These are phyloP conservation scores for Tachysurus fulvidraco DNA, from an alignment of 2,113 vertebrate species.

Conservation along the genomic window DNA sequence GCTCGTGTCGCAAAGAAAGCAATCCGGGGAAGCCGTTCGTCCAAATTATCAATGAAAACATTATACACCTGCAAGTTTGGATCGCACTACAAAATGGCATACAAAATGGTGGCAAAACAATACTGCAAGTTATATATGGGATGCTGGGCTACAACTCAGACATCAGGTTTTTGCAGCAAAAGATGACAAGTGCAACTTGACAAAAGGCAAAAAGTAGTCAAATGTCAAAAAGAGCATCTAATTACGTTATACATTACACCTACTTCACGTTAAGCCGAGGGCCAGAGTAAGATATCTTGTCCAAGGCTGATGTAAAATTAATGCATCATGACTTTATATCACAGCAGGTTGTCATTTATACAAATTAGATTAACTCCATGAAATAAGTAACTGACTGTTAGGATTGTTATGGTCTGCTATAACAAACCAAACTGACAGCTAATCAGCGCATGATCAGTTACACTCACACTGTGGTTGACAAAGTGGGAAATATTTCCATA, in stretches of 20 bases:
- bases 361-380: not conserved
- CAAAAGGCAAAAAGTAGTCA: not conserved
- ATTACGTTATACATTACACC: not conserved
- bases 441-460: not conserved
- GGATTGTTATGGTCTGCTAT: not conserved
- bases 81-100: conserved; percentile 75
- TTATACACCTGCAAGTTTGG: conserved; percentile 95
- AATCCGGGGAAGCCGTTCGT: conserved; percentile 86
- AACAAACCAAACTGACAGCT: not conserved
- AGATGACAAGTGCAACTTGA: not conserved
- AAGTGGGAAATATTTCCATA: conserved; percentile 94
- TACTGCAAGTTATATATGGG: not conserved
- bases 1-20: conserved; percentile 84
- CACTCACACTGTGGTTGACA: conserved; percentile 92
- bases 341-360: not conserved
- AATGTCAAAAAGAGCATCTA: not conserved
- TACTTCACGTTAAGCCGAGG: not conserved
- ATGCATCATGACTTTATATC: not conserved
- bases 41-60: conserved; percentile 90
- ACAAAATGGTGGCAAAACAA: not conserved
- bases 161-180: not conserved
- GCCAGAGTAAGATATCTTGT: not conserved
- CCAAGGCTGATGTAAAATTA: not conserved
- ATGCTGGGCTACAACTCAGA: not conserved
- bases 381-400: conserved; percentile 1